Conservation (phyloP, 2,113 vertebrate genomes). For the Carettochelys insculpta region DNA sequence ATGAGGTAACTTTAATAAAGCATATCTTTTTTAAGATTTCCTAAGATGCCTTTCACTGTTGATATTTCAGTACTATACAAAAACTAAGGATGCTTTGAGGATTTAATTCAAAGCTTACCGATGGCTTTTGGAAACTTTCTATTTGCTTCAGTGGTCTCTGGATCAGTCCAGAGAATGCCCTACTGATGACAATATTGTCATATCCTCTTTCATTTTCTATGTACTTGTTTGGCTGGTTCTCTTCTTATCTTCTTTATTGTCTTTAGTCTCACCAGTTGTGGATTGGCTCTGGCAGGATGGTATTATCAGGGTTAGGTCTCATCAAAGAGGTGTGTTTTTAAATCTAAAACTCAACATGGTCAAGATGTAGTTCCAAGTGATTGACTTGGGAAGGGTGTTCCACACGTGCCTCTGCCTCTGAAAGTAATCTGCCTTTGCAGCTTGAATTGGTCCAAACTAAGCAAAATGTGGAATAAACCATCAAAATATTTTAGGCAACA, state of each 20-base stretch:
- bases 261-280: background rate
- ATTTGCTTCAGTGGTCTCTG: background rate
- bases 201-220: background rate
- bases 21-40: background rate
- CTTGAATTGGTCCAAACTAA: background rate
- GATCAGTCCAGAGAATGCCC: background rate
- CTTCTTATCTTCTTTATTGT: background rate
- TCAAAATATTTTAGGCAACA: background rate
- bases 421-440: background rate
- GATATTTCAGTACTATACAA: accelerated
- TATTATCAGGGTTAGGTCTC: background rate
- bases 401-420: background rate
- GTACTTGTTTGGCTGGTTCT: background rate
- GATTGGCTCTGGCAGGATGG: background rate
- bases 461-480: background rate
- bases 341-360: background rate
- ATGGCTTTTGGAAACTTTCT: background rate
- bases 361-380: background rate
- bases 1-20: background rate
- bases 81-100: background rate
- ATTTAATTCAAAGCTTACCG: background rate
- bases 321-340: background rate
- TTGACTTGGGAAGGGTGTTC: background rate
- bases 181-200: background rate
- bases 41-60: background rate